A percentile compares a stretch with the other conserved stretches of the same genome.
Conservation (phyloP, 2,888 invertebrate species). For the Synergus laeviventris region DNA sequence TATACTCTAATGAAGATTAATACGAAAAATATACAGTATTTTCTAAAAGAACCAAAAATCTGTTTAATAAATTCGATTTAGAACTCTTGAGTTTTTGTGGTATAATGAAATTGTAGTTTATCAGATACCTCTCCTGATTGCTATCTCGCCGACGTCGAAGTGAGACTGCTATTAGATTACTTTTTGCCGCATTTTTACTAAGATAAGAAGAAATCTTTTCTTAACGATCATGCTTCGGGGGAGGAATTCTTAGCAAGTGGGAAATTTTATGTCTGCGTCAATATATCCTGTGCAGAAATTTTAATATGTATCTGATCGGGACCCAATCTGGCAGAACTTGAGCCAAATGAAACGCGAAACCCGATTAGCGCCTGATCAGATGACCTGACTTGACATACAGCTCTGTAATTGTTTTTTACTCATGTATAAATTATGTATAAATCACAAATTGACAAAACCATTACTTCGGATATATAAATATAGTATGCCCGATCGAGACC, state of each 20-base stretch:
- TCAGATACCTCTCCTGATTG: constrained; percentile 19
- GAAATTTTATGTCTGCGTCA: neutral
- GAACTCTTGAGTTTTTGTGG: constrained; percentile 2
- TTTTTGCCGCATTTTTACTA: constrained; percentile 27
- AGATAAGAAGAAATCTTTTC: constrained; percentile 23
- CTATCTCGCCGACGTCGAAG: constrained; percentile 18
- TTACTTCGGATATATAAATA: too few species aligned
- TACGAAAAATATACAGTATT: too few species aligned
- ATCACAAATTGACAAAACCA: too few species aligned
- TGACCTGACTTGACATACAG: too few species aligned
- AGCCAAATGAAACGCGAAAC: too few species aligned
- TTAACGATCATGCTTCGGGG: constrained; percentile 24
- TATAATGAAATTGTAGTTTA: constrained; percentile 34
- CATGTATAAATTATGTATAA: too few species aligned
- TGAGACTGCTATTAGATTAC: constrained; percentile 39
- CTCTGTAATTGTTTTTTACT: too few species aligned
- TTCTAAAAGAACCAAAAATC: neutral
- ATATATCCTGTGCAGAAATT: neutral
- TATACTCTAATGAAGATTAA: too few species aligned
- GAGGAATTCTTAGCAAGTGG: neutral
- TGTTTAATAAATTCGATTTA: constrained; percentile 3
- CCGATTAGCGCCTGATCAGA: too few species aligned
- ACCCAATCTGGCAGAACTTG: too few species aligned
- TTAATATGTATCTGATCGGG: too few species aligned
- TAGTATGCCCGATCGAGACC: too few species aligned